A percentile compares a stretch with the other conserved stretches of the same genome.
phyloP scores from a whole-genome alignment of 35 echinoderm and acorn worm species.

The Ptychodera flava region DNA sequence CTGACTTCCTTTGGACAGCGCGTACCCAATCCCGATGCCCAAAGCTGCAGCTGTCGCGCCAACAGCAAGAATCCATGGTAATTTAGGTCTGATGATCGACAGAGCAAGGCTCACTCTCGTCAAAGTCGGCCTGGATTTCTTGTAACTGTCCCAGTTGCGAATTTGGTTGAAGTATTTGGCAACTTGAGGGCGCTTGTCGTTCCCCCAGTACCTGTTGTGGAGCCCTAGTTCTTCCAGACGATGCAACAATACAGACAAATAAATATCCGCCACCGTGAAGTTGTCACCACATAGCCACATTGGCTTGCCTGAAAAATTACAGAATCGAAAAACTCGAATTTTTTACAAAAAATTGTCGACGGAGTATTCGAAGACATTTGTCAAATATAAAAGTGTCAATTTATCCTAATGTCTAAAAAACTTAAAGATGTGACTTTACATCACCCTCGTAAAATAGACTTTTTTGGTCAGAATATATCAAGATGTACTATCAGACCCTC shows the following conservation, averaged over 20 bases:
- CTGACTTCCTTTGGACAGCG: not conserved
- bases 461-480: too few relatives aligned
- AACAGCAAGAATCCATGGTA: not conserved
- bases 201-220: constrained; percentile 10
- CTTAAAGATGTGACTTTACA: too few relatives aligned
- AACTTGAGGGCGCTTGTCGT: constrained; percentile 35
- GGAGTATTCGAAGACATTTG: too few relatives aligned
- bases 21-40: not conserved
- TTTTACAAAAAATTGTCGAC: too few relatives aligned
- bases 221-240: constrained; percentile 39
- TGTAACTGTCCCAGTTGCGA: not conserved
- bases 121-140: not conserved
- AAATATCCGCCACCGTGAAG: constrained; percentile 56
- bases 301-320: not conserved
- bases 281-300: constrained; percentile 48
- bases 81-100: not conserved
- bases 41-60: not conserved
- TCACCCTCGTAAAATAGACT: too few relatives aligned
- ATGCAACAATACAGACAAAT: constrained; percentile 38
- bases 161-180: constrained; percentile 52
- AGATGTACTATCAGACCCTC: too few relatives aligned
- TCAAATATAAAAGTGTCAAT: too few relatives aligned
- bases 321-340: too few relatives aligned
- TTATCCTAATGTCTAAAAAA: too few relatives aligned
- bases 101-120: not conserved